These are phyloP conservation scores for Palythoa caribaeorum DNA, from an alignment of 92 coral and sea anemone genomes.

Conservation along the genomic window DNA sequence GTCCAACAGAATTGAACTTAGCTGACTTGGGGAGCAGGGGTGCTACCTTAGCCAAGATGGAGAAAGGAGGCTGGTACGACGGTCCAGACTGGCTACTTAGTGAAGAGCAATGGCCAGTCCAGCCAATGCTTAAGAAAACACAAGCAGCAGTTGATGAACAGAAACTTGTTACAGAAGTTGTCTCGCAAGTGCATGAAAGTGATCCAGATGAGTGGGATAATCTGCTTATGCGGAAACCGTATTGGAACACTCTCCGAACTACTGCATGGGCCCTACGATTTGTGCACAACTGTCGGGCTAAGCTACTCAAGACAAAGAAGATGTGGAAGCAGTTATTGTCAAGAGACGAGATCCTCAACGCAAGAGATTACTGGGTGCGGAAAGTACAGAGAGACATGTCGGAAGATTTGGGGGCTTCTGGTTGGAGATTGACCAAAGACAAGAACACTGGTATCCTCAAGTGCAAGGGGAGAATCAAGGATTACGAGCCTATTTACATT, in stretches of 20 bases:
- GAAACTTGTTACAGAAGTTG: conserved; percentile 18
- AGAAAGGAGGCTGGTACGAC: conserved; percentile 63
- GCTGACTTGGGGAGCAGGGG: conserved; percentile 67
- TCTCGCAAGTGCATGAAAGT: conserved; percentile 10
- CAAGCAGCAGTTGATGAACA: conserved; percentile 39
- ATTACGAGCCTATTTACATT: conserved; percentile 56
- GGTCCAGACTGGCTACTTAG: conserved; percentile 71
- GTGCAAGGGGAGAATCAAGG: conserved; percentile 62
- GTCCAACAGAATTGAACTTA: conserved; percentile 53
- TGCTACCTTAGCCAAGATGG: conserved; percentile 50
- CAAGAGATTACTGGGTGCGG: conserved; percentile 32
- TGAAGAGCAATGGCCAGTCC: conserved; percentile 66
- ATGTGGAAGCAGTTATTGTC: conserved; percentile 34
- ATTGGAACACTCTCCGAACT: conserved; percentile 43
- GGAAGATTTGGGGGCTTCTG: conserved; percentile 45
- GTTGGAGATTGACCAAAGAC: conserved; percentile 51
- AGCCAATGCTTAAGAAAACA: conserved; percentile 60
- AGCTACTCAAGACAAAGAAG: conserved; percentile 34
- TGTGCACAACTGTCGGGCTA: conserved; percentile 50
- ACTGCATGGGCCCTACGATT: conserved; percentile 53
- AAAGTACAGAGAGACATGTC: not conserved
- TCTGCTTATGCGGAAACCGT: conserved; percentile 47
- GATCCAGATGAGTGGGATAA: conserved; percentile 59
- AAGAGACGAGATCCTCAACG: conserved; percentile 47
- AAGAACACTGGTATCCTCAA: conserved; percentile 50